A percentile compares a stretch with the other conserved stretches of the same genome.
phyloP scores from a whole-genome alignment of 2,797 vertebrate genomes.

The Spinus olivaceus region DNA sequence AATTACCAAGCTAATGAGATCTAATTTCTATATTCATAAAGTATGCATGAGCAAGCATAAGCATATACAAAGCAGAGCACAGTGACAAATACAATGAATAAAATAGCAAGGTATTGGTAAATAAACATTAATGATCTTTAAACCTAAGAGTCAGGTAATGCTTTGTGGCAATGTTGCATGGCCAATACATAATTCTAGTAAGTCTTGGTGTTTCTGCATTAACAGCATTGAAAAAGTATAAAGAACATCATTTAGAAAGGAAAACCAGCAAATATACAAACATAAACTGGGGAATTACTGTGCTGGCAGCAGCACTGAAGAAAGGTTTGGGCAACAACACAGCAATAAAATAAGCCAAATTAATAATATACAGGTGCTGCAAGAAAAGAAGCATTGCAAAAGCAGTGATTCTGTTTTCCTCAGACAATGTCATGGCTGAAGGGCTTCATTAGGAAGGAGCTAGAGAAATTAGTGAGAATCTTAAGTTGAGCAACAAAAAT shows the following conservation, averaged over 20 bases:
- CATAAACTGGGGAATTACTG: not conserved
- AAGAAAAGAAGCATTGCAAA: not conserved
- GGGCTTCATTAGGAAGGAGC: not conserved
- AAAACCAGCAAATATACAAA: not conserved
- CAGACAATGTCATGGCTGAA: not conserved
- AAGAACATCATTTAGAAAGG: not conserved
- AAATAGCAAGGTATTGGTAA: conserved; percentile 82
- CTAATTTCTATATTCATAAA: conserved; percentile 89
- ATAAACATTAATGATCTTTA: conserved; percentile 76
- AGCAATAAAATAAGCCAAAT: conserved; percentile 12
- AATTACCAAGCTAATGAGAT: conserved; percentile 94
- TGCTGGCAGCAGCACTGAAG: not conserved
- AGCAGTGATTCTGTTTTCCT: not conserved
- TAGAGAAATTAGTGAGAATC: not conserved
- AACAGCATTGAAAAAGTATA: not conserved
- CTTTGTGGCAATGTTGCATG: not conserved
- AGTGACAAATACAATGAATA: conserved; percentile 87
- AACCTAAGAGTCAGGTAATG: conserved; percentile 24
- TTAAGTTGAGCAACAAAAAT: not conserved
- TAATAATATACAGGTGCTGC: not conserved
- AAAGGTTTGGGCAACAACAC: not conserved
- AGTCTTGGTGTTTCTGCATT: not conserved
- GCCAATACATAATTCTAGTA: not conserved
- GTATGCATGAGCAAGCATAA: conserved; percentile 84
- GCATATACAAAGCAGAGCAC: conserved; percentile 80